These are phyloP conservation scores for Lampropteryx suffumata DNA, from an alignment of 2,888 invertebrate species.

Conservation along the genomic window DNA sequence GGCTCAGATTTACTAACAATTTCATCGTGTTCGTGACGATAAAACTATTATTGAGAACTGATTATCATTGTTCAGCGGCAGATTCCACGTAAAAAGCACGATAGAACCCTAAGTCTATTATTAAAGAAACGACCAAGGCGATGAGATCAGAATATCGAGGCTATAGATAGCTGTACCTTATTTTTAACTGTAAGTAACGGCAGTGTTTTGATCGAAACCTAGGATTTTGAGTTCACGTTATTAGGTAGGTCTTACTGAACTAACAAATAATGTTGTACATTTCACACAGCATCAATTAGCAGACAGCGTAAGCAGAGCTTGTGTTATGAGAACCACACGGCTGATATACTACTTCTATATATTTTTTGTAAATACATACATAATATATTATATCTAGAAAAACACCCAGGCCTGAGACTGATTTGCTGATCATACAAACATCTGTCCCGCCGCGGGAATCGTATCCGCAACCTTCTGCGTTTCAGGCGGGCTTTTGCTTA, in stretches of 20 bases:
- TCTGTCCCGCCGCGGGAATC: too few species aligned
- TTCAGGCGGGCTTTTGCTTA: too few species aligned
- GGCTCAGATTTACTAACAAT: constrained; percentile 38
- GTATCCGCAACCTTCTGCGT: too few species aligned
- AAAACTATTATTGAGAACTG: constrained; percentile 46
- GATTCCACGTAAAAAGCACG: constrained; percentile 45
- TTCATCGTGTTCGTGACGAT: constrained; percentile 56
- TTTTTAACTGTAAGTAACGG: background rate
- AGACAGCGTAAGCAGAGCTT: too few species aligned
- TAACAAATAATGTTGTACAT: too few species aligned
- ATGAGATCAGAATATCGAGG: constrained; percentile 35
- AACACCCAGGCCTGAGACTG: too few species aligned
- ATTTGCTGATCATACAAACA: too few species aligned
- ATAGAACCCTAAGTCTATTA: constrained; percentile 41
- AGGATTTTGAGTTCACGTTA: background rate
- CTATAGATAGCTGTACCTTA: constrained; percentile 24
- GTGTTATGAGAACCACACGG: too few species aligned
- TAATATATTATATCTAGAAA: too few species aligned
- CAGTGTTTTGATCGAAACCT: background rate
- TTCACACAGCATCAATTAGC: too few species aligned
- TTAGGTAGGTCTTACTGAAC: background rate
- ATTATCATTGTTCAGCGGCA: constrained; percentile 50
- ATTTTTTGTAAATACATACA: too few species aligned
- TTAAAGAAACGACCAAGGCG: constrained; percentile 37
- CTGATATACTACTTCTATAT: too few species aligned